Evolutionary conservation across 2,797 vertebrate genomes (phyloP), one percentile per base, ranked within the genome.

Genomic region (Streptopelia turtur): DNA sequence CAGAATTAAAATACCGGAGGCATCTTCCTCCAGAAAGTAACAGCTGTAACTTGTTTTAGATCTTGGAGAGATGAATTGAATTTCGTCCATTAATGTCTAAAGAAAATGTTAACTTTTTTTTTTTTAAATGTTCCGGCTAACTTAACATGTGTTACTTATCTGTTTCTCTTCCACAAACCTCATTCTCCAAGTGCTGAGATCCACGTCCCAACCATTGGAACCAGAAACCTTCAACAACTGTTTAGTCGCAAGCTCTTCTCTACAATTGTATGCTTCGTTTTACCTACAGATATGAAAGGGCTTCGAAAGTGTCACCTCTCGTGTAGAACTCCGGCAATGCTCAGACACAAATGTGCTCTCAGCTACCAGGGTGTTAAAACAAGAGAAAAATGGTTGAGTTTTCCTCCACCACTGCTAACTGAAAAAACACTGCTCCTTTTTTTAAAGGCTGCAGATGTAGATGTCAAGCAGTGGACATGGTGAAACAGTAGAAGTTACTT

Each of bases 81-180:
- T 90, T 56, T 76, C 30, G 89, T 93, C 83, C 78, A 90, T 66
- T 90, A 72, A 74, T 16, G 45, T 90, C 83, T 60, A 59, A 79
- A 76, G 74, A 82, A 88, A 92, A 90, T 50, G 33, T 61, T 91
- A 86, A 60, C 50, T 81, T 86, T 81, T 82, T 79, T 89, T 25
- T 43, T 43, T 89, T 25, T 11, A 60, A 91, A 90, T 43, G 77
- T 70, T 92, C 78, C 24, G 6, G 21, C 47, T 89, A 77, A 74
- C 35, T 52, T 53, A 65, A 57, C 69, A 66, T 90, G 57, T 90
- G 80, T 85, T 87, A 91, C 63, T 94, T 95, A 81, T 69, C 81
- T 75, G 35, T n/a, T 74, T 68, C 69, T 94, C 59, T 74, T 87
- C 16, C 65, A 68, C 9, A 9, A 83, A 76, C 49, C 24, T 94